A percentile compares a stretch with the other conserved stretches of the same genome.
Evolutionary conservation across 2,888 invertebrate species (phyloP).

Genomic region (Nomada lathburiana): DNA sequence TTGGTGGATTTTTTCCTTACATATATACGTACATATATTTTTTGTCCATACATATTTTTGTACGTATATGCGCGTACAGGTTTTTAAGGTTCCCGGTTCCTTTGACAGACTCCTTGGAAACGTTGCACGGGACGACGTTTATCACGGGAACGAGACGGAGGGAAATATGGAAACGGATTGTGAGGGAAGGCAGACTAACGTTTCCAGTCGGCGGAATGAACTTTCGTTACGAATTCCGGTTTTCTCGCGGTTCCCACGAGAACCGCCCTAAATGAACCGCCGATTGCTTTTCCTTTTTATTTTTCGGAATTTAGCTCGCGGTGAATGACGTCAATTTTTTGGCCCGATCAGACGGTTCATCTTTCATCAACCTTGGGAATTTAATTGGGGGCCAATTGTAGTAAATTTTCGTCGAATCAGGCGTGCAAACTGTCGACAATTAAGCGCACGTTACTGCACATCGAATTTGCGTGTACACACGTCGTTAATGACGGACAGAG

Average conservation of each 20-base stretch:
- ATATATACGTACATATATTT: too few relatives aligned
- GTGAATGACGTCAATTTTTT: too few relatives aligned
- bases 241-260: conserved; percentile 28
- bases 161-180: conserved; percentile 13
- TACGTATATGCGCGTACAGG: too few relatives aligned
- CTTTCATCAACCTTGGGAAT: too few relatives aligned
- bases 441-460: not conserved
- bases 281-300: not conserved
- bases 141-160: not conserved
- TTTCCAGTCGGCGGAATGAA: conserved; percentile 39
- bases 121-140: conserved; percentile 3
- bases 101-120: not conserved
- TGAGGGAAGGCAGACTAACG: not conserved
- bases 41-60: too few relatives aligned
- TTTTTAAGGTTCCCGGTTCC: not conserved
- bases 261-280: conserved; percentile 3
- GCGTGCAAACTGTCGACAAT: too few relatives aligned
- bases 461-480: not conserved
- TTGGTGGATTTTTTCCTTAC: too few relatives aligned
- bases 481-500: conserved; percentile 1
- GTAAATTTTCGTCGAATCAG: not conserved
- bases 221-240: conserved; percentile 33
- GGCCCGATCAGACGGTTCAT: too few relatives aligned
- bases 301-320: conserved; percentile 29
- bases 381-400: too few relatives aligned